Evolutionary conservation across 2,113 vertebrate species (phyloP).

Genomic region (Gadus macrocephalus): DNA sequence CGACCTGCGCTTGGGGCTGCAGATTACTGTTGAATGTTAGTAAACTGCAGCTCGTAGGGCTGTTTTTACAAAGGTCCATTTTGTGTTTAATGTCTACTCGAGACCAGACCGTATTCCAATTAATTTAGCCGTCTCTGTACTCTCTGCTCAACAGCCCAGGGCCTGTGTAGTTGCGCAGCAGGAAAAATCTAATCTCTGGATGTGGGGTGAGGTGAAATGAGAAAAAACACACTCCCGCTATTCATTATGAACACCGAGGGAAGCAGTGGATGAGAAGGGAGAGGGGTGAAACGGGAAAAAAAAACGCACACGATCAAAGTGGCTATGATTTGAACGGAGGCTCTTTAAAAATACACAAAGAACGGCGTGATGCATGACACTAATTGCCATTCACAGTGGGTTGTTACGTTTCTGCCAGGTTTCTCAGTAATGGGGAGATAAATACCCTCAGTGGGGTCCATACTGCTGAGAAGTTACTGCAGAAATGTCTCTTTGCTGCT

Average conservation of each 20-base stretch:
- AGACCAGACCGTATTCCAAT: slow-evolving; percentile 48
- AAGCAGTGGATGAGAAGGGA: slow-evolving; percentile 15
- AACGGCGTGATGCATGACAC: slow-evolving; percentile 13
- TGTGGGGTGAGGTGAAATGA: slow-evolving; percentile 41
- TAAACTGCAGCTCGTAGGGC: slow-evolving; percentile 8
- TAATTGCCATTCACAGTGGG: slow-evolving; percentile 32
- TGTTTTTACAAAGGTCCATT: slow-evolving; percentile 17
- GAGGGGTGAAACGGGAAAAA: slow-evolving; percentile 6
- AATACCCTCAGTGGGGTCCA: slow-evolving; percentile 22
- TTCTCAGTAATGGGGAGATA: slow-evolving; percentile 29
- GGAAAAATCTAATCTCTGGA: slow-evolving; percentile 44
- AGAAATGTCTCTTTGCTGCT: slow-evolving; percentile 21
- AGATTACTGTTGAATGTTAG: background rate
- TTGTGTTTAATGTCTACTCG: slow-evolving; percentile 16
- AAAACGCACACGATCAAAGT: slow-evolving; percentile 10
- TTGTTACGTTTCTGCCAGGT: slow-evolving; percentile 22
- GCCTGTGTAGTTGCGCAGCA: slow-evolving; percentile 40
- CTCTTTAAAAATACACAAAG: slow-evolving; percentile 20
- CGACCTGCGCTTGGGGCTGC: slow-evolving; percentile 9
- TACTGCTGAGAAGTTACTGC: slow-evolving; percentile 23
- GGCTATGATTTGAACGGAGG: slow-evolving; percentile 14
- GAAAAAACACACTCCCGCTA: slow-evolving; percentile 29
- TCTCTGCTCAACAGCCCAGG: slow-evolving; percentile 35
- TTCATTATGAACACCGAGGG: slow-evolving; percentile 48
- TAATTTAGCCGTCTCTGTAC: slow-evolving; percentile 44